Evolutionary conservation across 1,140 invertebrate species (phyloP).

Genomic region (Lamellibrachia luymesi): DNA sequence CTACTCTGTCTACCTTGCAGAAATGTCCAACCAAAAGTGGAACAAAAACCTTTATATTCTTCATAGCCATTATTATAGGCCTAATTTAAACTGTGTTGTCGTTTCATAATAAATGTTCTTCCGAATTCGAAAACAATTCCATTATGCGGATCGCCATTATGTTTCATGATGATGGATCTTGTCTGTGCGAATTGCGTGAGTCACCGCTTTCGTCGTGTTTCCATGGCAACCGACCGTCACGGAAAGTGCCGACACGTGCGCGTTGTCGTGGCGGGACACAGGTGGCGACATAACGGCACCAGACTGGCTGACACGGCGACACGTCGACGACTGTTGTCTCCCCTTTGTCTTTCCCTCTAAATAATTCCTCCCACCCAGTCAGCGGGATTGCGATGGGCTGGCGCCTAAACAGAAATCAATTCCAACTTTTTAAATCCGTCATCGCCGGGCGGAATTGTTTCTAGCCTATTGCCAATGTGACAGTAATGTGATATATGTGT

Average conservation of each 20-base stretch:
- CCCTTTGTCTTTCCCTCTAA: conserved; percentile 1
- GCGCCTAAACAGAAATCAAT: neutral
- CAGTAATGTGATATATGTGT: neutral
- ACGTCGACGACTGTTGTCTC: neutral
- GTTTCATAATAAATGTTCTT: neutral
- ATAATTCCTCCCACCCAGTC: neutral
- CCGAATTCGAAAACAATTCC: neutral
- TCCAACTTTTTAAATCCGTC: neutral
- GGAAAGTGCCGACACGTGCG: neutral
- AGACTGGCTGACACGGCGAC: neutral
- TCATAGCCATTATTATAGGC: too few species aligned
- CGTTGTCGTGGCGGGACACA: neutral
- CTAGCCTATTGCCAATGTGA: neutral
- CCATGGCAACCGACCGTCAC: neutral
- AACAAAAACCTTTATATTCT: too few species aligned
- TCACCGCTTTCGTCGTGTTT: neutral
- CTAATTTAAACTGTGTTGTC: too few species aligned
- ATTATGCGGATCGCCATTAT: neutral
- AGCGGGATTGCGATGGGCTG: neutral
- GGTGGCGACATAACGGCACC: neutral
- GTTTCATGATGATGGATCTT: neutral
- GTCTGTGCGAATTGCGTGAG: neutral
- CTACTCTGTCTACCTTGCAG: neutral
- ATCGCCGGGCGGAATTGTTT: neutral
- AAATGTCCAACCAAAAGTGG: too few species aligned